Conservation (phyloP, 2,888 invertebrate genomes). For the Crossocerus cetratus region DNA sequence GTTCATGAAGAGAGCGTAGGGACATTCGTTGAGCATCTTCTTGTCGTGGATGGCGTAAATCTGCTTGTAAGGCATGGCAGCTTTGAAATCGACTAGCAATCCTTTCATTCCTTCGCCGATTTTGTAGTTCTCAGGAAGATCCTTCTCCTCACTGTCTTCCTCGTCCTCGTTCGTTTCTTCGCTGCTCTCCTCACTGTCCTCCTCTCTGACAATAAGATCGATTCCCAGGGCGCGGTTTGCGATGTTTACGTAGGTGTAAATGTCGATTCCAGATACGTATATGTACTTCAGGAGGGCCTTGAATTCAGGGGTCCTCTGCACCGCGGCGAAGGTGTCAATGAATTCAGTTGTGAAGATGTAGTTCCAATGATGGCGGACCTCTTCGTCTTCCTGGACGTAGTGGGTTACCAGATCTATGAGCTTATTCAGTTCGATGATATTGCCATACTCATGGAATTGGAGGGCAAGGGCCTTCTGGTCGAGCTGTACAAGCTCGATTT, state of each 20-base stretch:
- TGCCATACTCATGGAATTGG: neutral
- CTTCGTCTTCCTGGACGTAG: neutral
- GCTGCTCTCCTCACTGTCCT: too few relatives aligned
- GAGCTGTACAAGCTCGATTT: neutral
- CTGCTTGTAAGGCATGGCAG: slow-evolving; percentile 58
- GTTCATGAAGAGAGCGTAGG: slow-evolving; percentile 55
- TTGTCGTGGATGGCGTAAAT: slow-evolving; percentile 58
- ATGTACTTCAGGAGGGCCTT: slow-evolving; percentile 43
- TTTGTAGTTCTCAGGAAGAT: neutral
- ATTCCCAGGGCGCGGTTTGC: slow-evolving; percentile 55
- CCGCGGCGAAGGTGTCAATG: neutral
- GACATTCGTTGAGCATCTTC: slow-evolving; percentile 57
- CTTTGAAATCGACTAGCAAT: slow-evolving; percentile 58
- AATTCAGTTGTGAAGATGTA: neutral
- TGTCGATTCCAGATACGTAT: slow-evolving; percentile 56
- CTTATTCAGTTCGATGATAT: neutral
- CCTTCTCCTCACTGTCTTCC: neutral
- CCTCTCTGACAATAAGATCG: neutral
- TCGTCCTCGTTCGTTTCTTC: too few relatives aligned
- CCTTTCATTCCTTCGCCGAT: slow-evolving; percentile 49
- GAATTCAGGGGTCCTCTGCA: neutral
- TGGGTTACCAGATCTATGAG: neutral
- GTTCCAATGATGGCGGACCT: neutral
- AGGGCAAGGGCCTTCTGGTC: neutral
- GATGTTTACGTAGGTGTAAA: slow-evolving; percentile 50